Evolutionary conservation across 64 coral and sea anemone species (phyloP).

Genomic region (Dendronephthya gigantea): DNA sequence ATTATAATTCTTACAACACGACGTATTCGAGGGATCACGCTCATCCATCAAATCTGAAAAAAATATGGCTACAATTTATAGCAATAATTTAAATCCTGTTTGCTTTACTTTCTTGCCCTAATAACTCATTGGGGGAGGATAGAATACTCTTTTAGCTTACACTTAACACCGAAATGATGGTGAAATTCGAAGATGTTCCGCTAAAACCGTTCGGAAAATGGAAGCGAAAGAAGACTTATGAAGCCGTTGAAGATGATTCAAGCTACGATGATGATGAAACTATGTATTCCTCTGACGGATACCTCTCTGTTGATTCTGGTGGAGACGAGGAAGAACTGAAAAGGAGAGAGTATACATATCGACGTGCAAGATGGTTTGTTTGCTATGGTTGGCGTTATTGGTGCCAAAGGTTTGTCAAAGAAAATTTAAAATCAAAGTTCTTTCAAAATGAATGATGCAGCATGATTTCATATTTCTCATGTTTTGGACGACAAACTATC

Average conservation of each 20-base stretch:
- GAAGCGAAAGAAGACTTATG: background rate
- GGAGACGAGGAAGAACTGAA: background rate
- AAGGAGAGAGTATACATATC: background rate
- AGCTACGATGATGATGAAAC: background rate
- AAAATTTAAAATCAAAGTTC: background rate
- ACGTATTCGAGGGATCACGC: background rate
- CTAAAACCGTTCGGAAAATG: slow-evolving; percentile 9
- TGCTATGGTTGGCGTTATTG: slow-evolving; percentile 4
- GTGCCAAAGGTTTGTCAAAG: slow-evolving; percentile 2
- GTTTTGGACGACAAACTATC: no score
- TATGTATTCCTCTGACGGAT: background rate
- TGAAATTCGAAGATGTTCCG: background rate
- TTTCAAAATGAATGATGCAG: background rate
- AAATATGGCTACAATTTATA: background rate
- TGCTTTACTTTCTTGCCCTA: background rate
- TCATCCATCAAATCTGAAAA: background rate
- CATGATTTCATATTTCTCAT: no score
- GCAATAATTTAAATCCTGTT: background rate
- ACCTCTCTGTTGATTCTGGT: background rate
- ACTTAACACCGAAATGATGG: slow-evolving; percentile 4
- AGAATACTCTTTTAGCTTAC: background rate
- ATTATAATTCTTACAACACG: background rate
- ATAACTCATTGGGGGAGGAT: no score
- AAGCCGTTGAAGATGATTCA: background rate
- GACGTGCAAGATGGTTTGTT: background rate